Evolutionary conservation across 2,797 vertebrate genomes (phyloP), one percentile per base, ranked within the genome.

Genomic region (Cacajao melanocephalus): DNA sequence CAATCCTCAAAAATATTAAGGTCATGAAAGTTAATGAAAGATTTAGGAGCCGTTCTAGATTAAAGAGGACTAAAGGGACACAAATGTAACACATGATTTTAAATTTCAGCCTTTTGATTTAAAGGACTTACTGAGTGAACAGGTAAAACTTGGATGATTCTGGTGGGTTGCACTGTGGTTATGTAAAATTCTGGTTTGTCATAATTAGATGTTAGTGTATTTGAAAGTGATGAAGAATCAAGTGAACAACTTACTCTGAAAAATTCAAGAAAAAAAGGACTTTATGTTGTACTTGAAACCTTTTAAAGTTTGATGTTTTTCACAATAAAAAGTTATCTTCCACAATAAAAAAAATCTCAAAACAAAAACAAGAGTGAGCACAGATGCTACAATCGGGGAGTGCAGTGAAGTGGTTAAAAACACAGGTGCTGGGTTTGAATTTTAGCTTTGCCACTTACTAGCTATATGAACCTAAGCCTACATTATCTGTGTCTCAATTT

Each of bases 21-120:
- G 36, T 61, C 73, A n/a, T 94, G n/a, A 93, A 80, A 89, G 30
- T 61, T 91, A 84, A 82, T 17, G 81, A 61, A 80, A 87, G 48
- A 78, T 2, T 5, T 78, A 89, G 36, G 39, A 96, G 46, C 22
- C 58, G 9, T 58, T 96, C 33, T 30, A 73, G 84, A 94, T 91
- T 50, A n/a, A 52, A 82, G 30, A 33, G 33, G 50, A 90, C 61
- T 36, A 22, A 14, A 7, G 67, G 78, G 55, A 90, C 0, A 5
- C 5, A 33, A 96, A 93, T 1, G 3, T 70, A 80, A 22, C 14
- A 19, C 2, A 4, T n/a, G 82, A 48, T 41, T 81, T 46, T 87
- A 55, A 96, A 39, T 7, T 4, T 22, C 75, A 76, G 79, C 0
- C 75, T 88, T 57, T n/a, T 15, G 14, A 19, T 82, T 79, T 48